These are phyloP conservation scores for Protonemura montana DNA, from an alignment of 2,888 invertebrate species.

Conservation along the genomic window DNA sequence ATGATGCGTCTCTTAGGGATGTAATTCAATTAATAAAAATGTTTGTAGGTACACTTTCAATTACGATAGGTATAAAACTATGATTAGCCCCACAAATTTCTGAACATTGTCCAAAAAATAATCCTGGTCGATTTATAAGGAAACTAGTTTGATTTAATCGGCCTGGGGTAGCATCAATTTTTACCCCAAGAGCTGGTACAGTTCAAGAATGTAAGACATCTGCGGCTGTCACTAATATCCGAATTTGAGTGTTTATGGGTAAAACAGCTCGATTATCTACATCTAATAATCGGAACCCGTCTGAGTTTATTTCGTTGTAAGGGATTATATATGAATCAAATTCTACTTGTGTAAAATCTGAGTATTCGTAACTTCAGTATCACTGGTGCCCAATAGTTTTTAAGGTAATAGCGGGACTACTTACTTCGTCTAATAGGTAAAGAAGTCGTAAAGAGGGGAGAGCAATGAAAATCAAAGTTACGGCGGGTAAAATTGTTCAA, in stretches of 20 bases:
- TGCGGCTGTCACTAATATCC: constrained; percentile 67
- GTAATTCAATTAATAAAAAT: constrained; percentile 67
- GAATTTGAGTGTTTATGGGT: constrained; percentile 69
- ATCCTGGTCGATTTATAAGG: constrained; percentile 68
- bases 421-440: constrained; percentile 70
- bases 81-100: constrained; percentile 84
- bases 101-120: constrained; percentile 79
- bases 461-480: constrained; percentile 70
- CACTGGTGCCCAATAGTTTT: constrained; percentile 73
- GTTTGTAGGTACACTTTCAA: constrained; percentile 66
- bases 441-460: constrained; percentile 68
- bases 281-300: constrained; percentile 68
- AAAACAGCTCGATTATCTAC: constrained; percentile 69
- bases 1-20: constrained; percentile 57
- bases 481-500: constrained; percentile 69
- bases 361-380: constrained; percentile 73
- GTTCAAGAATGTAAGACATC: constrained; percentile 76
- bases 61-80: constrained; percentile 79
- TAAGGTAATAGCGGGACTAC: constrained; percentile 65
- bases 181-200: constrained; percentile 68
- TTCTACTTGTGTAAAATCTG: constrained; percentile 67
- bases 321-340: constrained; percentile 71
- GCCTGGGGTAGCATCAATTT: constrained; percentile 71
- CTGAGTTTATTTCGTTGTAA: constrained; percentile 57
- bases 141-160: constrained; percentile 72